Conservation (phyloP, 2,888 invertebrate genomes). For the Anodontia alba region DNA sequence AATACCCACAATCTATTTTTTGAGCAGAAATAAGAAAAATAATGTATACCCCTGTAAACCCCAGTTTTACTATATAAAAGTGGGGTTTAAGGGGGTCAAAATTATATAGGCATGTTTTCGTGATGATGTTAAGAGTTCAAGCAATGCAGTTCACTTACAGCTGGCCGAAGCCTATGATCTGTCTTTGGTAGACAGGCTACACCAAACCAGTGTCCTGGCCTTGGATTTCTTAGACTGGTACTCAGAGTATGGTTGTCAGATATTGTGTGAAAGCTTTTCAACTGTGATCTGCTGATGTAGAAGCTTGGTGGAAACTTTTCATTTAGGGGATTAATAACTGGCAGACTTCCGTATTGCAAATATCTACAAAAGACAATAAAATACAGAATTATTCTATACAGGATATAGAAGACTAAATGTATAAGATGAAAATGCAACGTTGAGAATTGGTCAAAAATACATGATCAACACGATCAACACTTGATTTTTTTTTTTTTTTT, state of each 20-base stretch:
- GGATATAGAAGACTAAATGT: not conserved
- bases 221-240: slow-evolving; percentile 76
- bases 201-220: slow-evolving; percentile 84
- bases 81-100: too few species aligned
- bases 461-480: too few species aligned
- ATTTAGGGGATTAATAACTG: slow-evolving; percentile 92
- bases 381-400: not conserved
- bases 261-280: slow-evolving; percentile 84
- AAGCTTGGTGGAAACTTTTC: slow-evolving; percentile 90
- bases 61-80: too few species aligned
- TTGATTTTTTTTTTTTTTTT: too few species aligned
- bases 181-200: slow-evolving; percentile 84
- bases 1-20: too few species aligned
- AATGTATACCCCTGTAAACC: too few species aligned
- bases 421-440: too few species aligned
- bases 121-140: too few species aligned
- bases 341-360: slow-evolving; percentile 92
- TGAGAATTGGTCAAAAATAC: too few species aligned
- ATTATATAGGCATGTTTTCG: too few species aligned
- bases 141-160: too few species aligned
- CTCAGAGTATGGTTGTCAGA: slow-evolving; percentile 87
- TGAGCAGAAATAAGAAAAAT: too few species aligned
- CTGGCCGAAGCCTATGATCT: slow-evolving; percentile 59
- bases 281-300: slow-evolving; percentile 70
- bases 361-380: slow-evolving; percentile 86